Conservation (phyloP, 2,113 vertebrate genomes). For the Nyctereutes procyonoides region DNA sequence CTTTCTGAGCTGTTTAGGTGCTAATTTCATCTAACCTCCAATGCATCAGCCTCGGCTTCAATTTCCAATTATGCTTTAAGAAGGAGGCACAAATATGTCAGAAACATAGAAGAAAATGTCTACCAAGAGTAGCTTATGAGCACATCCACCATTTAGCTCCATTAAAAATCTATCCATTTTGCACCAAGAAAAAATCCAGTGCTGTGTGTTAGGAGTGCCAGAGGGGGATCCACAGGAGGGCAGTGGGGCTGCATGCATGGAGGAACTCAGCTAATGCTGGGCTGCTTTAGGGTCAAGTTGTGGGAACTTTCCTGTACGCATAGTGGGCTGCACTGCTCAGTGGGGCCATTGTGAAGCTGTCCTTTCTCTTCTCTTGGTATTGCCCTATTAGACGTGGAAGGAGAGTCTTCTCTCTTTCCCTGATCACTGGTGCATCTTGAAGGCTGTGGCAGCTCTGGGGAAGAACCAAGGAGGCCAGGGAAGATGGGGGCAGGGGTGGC, state of each 20-base stretch:
- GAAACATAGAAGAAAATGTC: slow-evolving; percentile 84
- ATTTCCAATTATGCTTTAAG: slow-evolving; percentile 79
- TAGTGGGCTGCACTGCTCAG: accelerated
- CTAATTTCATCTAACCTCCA: slow-evolving; percentile 84
- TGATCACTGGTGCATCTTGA: not conserved
- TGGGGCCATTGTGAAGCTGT: not conserved
- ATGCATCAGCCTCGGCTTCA: slow-evolving; percentile 81
- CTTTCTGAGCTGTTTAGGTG: slow-evolving; percentile 76
- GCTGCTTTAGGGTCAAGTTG: not conserved
- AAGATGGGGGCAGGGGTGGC: not conserved
- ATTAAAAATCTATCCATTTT: slow-evolving; percentile 57
- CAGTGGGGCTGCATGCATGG: accelerated
- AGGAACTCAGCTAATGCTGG: not conserved
- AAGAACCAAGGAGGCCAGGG: not conserved
- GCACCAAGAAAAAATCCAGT: not conserved
- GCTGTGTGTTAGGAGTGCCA: not conserved
- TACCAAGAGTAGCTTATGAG: slow-evolving; percentile 80
- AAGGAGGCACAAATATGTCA: slow-evolving; percentile 81
- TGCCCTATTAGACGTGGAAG: not conserved
- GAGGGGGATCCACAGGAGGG: accelerated
- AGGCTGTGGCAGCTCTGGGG: not conserved
- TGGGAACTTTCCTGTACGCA: accelerated
- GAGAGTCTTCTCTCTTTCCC: not conserved
- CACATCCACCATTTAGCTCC: slow-evolving; percentile 50
- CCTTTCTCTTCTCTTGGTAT: not conserved